Percentiles rank a stretch among this genome's conserved stretches.
These are phyloP conservation scores for Dicerorhinus sumatrensis DNA, from an alignment of 2,113 vertebrate species.

Conservation along the genomic window DNA sequence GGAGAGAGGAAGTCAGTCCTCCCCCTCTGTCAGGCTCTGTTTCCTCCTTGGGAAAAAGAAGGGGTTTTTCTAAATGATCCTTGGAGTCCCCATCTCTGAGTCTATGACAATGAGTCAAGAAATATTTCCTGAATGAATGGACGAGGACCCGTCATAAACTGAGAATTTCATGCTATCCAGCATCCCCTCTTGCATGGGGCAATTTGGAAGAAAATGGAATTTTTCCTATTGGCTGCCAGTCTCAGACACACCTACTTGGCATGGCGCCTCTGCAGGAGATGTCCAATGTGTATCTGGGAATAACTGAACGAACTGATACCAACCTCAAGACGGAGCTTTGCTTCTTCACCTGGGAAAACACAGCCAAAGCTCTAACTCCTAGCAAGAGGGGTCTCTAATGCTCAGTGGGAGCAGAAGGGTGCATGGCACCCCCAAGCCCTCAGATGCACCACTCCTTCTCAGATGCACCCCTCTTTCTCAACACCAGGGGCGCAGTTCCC, in stretches of 20 bases:
- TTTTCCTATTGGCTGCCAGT: background rate
- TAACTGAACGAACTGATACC: background rate
- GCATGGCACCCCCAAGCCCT: background rate
- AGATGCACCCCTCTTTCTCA: background rate
- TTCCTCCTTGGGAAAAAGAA: conserved; percentile 31
- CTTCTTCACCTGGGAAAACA: background rate
- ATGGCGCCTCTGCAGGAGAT: background rate
- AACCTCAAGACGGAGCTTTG: background rate
- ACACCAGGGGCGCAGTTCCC: background rate
- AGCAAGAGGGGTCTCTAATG: background rate
- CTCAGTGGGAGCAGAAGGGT: background rate
- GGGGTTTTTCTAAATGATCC: conserved; percentile 16
- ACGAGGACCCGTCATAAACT: conserved; percentile 41
- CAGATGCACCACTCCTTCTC: background rate
- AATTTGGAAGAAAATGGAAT: conserved; percentile 22
- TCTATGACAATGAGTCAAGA: conserved; percentile 59
- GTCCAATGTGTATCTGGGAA: background rate
- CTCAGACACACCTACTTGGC: background rate
- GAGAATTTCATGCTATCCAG: conserved; percentile 51
- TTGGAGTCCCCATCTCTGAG: background rate
- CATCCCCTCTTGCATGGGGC: background rate
- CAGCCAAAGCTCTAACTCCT: background rate
- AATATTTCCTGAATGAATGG: conserved; percentile 70
- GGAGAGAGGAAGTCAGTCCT: background rate
- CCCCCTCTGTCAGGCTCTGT: background rate